Evolutionary conservation across 2,888 invertebrate species (phyloP), one percentile per base, ranked within the genome.

Genomic region (Apoderus coryli): DNA sequence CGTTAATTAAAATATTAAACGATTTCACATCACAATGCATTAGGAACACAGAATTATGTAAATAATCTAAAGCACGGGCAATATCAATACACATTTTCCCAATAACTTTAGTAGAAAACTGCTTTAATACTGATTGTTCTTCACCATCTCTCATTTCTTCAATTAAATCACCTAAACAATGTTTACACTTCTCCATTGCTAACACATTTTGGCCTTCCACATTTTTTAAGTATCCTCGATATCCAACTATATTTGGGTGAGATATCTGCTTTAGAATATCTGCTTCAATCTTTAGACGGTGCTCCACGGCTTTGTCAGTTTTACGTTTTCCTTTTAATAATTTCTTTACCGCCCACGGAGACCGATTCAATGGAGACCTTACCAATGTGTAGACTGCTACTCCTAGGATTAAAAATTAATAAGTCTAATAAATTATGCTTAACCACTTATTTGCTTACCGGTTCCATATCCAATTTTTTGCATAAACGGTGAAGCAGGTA

Each of bases 311-410:
- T 1, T 60, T 43, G 38, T 49, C 54, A 25, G 45, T 44, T 2
- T 39, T 39, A 10, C 26, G 39, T 4, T 46, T 37, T 42, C 63
- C 63, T 10, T 61, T 60, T 3, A 56, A 55, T 28, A 82, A 51
- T 56, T 79, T 76, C 50, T 88, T 88, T 0, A 88, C 61, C 1
- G 85, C 86, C 86, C 86, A 86, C 1, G 86, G 86, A 0, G 86
- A 86, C 42, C 69, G 65, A 4, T 77, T 74, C 2, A 66, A 64
- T 42, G 64, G 61, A 1, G 82, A 80, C 38, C 85, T 63, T 32
- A 79, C 65, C 37, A 85, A 52, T 41, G 77, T 72, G 57, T 78
- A 81, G 1, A 86, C 84, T 40, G 69, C 72, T 9, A 85, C 75
- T 31, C 85, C 80, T 79, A 32, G 4, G 38, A 37, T 30, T 23